A percentile compares a stretch with the other conserved stretches of the same genome.
Conservation (phyloP, 92 coral and sea anemone species). For the Umimayanthus kanabou region DNA sequence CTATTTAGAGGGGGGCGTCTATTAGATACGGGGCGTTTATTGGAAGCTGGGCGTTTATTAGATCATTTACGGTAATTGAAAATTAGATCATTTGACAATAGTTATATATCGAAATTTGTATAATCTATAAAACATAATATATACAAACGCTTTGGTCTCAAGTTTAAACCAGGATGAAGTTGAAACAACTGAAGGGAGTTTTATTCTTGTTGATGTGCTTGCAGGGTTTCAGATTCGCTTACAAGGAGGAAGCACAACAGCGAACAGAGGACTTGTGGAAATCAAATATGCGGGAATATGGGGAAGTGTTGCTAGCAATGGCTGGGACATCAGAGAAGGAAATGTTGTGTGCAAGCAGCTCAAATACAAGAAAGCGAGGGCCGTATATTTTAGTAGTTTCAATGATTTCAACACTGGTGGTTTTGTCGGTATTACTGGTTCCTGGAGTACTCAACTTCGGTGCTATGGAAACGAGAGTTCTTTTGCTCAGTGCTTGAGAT, state of each 20-base stretch:
- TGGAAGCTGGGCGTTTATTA: too few species aligned
- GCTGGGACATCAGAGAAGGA: conserved; percentile 20
- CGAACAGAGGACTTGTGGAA: conserved; percentile 2
- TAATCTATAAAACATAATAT: too few species aligned
- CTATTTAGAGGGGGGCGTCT: too few species aligned
- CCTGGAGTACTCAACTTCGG: not conserved
- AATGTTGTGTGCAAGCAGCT: conserved; percentile 25
- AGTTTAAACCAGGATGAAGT: too few species aligned
- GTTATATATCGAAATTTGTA: too few species aligned
- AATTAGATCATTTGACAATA: too few species aligned
- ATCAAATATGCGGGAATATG: conserved; percentile 17
- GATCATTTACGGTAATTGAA: too few species aligned
- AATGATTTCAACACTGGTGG: not conserved
- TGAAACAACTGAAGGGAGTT: too few species aligned
- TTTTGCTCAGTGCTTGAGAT: conserved; percentile 6
- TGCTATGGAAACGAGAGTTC: conserved; percentile 34
- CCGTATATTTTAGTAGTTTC: not conserved
- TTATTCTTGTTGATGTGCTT: not conserved
- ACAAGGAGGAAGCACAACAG: not conserved
- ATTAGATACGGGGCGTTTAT: too few species aligned
- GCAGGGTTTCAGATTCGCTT: conserved; percentile 11
- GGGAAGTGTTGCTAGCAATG: not conserved
- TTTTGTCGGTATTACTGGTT: not conserved
- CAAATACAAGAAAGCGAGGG: conserved; percentile 16
- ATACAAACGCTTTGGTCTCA: too few species aligned